phyloP scores from a whole-genome alignment of 2,113 vertebrate species.

The Numenius arquata region DNA sequence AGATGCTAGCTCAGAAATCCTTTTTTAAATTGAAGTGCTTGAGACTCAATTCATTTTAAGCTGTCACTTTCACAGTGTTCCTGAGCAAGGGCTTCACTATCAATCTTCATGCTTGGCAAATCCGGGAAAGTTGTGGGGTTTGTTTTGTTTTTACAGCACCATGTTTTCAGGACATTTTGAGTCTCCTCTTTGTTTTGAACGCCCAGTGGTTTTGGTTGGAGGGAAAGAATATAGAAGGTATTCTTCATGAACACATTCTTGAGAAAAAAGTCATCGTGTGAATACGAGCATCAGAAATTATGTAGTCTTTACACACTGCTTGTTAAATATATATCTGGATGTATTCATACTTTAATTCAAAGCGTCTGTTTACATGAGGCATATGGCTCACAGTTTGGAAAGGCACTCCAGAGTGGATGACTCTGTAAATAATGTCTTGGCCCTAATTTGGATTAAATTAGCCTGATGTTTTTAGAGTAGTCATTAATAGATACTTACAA shows the following conservation, averaged over 20 bases:
- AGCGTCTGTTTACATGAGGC: constrained; percentile 1
- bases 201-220: not conserved
- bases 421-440: constrained; percentile 40
- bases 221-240: not conserved
- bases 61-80: not conserved
- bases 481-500: constrained; percentile 28
- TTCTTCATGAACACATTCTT: not conserved
- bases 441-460: constrained; percentile 27
- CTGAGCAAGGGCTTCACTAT: not conserved
- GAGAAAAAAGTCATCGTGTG: not conserved
- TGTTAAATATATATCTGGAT: not conserved
- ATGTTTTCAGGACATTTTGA: not conserved
- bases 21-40: not conserved
- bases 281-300: not conserved
- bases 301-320: not conserved
- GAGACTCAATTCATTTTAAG: not conserved
- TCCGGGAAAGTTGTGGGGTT: not conserved
- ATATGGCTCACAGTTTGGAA: constrained; percentile 32
- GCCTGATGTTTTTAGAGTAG: constrained; percentile 27
- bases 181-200: not conserved
- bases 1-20: not conserved
- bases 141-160: not conserved
- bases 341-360: not conserved
- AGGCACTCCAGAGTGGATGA: not conserved
- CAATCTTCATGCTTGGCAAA: not conserved